Percentiles rank a stretch among this genome's conserved stretches.
These are phyloP conservation scores for Campopleginae sp. DNA, from an alignment of 2,888 invertebrate genomes.

Conservation along the genomic window DNA sequence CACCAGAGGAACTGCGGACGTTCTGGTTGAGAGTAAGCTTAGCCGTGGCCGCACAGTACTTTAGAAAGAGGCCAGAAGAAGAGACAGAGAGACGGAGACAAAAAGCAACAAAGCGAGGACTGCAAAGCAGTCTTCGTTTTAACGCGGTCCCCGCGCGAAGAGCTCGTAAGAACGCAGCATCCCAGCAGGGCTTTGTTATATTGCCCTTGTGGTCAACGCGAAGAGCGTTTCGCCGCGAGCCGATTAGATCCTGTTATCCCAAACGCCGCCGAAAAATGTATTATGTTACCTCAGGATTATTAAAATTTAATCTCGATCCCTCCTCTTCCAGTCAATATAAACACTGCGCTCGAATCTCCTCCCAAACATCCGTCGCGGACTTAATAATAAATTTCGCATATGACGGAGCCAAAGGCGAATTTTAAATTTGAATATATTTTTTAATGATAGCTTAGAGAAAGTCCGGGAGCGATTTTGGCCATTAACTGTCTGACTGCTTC, in stretches of 20 bases:
- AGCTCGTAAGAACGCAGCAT: conserved; percentile 27
- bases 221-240: conserved; percentile 63
- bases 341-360: background rate
- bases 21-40: conserved; percentile 35
- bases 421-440: conserved; percentile 15
- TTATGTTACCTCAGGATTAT: conserved; percentile 66
- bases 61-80: conserved; percentile 8
- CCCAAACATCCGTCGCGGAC: conserved; percentile 12
- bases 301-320: conserved; percentile 60
- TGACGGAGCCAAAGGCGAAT: background rate
- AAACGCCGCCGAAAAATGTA: conserved; percentile 49
- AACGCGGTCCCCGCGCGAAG: conserved; percentile 23
- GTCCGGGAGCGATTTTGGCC: conserved; percentile 54
- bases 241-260: conserved; percentile 67
- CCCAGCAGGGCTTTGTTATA: conserved; percentile 52
- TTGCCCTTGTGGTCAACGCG: conserved; percentile 46
- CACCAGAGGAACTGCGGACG: conserved; percentile 50
- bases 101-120: conserved; percentile 5
- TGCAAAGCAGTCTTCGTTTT: background rate
- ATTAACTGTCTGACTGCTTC: conserved; percentile 32
- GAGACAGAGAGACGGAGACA: conserved; percentile 2
- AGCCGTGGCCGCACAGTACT: conserved; percentile 1
- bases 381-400: background rate
- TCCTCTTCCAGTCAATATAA: conserved; percentile 3
- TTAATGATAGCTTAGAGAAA: conserved; percentile 31